Evolutionary conservation across 2,113 vertebrate species (phyloP).

Genomic region (Hyperopisus bebe): DNA sequence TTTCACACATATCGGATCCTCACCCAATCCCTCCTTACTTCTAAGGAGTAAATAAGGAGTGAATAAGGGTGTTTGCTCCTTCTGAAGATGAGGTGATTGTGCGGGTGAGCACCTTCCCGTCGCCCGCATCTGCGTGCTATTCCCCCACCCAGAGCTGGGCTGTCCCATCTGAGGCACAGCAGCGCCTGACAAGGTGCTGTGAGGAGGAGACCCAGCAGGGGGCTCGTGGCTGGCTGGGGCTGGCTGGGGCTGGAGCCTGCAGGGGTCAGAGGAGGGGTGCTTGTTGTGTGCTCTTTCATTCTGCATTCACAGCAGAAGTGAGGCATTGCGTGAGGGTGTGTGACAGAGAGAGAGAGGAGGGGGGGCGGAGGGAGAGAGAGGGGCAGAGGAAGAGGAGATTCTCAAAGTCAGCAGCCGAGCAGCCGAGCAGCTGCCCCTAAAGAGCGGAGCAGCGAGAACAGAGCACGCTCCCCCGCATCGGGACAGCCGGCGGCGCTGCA

Average conservation of each 20-base stretch:
- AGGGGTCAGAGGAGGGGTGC: conserved; percentile 34
- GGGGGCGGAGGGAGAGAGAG: neutral
- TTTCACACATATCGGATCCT: neutral
- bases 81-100: neutral
- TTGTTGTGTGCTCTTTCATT: conserved; percentile 16
- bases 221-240: neutral
- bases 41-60: neutral
- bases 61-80: neutral
- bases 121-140: neutral
- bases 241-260: conserved; percentile 12
- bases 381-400: neutral
- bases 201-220: neutral
- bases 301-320: conserved; percentile 8
- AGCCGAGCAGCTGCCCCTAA: conserved; percentile 31
- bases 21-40: neutral
- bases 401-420: conserved; percentile 43
- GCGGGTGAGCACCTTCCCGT: neutral
- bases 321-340: conserved; percentile 24
- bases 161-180: conserved; percentile 17
- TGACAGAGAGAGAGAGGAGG: conserved; percentile 17
- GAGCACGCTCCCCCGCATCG: neutral
- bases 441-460: conserved; percentile 21
- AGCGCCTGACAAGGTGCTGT: conserved; percentile 23
- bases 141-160: conserved; percentile 1
- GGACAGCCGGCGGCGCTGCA: neutral